Conservation (phyloP, 64 coral and sea anemone genomes). For the Catalaphyllia jardinei region DNA sequence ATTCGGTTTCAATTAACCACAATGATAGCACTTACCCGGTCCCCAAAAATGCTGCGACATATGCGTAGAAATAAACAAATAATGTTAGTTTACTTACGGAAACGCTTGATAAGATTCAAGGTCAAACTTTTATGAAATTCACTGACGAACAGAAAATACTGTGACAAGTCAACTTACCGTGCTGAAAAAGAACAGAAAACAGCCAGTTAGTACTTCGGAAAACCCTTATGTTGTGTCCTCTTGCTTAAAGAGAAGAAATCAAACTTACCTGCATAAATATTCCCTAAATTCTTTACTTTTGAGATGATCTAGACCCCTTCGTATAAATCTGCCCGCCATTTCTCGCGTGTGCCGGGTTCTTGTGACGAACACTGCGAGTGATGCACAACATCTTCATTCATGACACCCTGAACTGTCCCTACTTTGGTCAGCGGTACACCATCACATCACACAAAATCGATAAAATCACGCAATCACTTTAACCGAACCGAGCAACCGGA, state of each 20-base stretch:
- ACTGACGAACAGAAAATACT: background rate
- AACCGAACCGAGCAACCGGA: too few relatives aligned
- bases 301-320: slow-evolving; percentile 70
- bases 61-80: slow-evolving; percentile 40
- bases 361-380: background rate
- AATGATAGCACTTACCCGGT: slow-evolving; percentile 74
- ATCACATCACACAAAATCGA: too few relatives aligned
- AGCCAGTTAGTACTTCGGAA: background rate
- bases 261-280: slow-evolving; percentile 88
- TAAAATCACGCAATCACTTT: too few relatives aligned
- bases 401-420: background rate
- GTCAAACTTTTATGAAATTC: background rate
- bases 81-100: slow-evolving; percentile 5
- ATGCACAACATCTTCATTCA: background rate
- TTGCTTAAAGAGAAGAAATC: too few relatives aligned
- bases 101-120: background rate
- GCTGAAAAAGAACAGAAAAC: slow-evolving; percentile 76
- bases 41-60: slow-evolving; percentile 94
- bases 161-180: slow-evolving; percentile 84
- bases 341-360: slow-evolving; percentile 8
- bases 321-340: slow-evolving; percentile 71
- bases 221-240: background rate
- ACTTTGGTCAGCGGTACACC: background rate
- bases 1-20: background rate
- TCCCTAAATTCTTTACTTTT: slow-evolving; percentile 98